Evolutionary conservation across 2,797 vertebrate species (phyloP).

Genomic region (Moxostoma hubbsi): DNA sequence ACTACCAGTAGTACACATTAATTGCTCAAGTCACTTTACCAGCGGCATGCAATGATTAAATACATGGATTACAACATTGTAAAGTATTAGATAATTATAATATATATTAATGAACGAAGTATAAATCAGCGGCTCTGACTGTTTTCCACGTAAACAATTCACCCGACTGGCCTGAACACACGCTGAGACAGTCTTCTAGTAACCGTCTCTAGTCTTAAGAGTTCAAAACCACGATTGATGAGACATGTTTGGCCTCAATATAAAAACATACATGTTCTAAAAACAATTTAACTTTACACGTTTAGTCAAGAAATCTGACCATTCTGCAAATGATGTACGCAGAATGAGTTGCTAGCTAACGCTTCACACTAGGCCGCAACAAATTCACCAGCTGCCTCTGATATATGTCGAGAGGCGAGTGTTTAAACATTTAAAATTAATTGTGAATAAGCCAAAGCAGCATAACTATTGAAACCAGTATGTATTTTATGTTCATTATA

Average conservation of each 20-base stretch:
- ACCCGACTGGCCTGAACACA: constrained; percentile 5
- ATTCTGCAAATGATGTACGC: not conserved
- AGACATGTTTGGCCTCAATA: not conserved
- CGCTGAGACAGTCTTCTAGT: not conserved
- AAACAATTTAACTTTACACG: not conserved
- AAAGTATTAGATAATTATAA: not conserved
- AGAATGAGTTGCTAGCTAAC: not conserved
- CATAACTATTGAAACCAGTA: not conserved
- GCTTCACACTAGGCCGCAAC: constrained; percentile 59
- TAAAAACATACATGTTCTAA: not conserved
- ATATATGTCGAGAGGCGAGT: not conserved
- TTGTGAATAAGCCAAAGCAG: not conserved
- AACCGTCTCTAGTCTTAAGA: not conserved
- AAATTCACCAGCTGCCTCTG: not conserved
- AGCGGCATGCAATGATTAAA: not conserved
- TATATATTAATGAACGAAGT: not conserved
- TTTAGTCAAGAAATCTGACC: not conserved
- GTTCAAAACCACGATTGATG: not conserved
- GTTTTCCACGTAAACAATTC: constrained; percentile 28
- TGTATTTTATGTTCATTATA: not conserved
- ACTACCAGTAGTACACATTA: too few species aligned
- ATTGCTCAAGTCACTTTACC: not conserved
- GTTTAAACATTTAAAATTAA: not conserved
- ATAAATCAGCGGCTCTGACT: not conserved
- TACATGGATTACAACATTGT: too few species aligned